Conservation (phyloP, 2,888 invertebrate genomes). For the Clostera curtula region DNA sequence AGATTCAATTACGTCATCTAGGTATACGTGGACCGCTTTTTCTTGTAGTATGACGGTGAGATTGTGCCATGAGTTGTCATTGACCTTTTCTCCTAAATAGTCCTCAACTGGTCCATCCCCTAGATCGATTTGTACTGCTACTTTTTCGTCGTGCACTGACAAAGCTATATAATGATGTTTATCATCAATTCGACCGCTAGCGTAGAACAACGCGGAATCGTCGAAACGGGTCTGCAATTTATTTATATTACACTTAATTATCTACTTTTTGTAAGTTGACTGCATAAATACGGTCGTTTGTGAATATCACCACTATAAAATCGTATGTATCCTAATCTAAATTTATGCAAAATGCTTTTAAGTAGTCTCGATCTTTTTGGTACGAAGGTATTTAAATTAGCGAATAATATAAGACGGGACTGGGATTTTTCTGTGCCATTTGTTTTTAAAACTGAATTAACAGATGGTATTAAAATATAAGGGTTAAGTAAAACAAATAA, state of each 20-base stretch:
- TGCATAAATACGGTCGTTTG: constrained; percentile 2
- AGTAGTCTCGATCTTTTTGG: constrained; percentile 10
- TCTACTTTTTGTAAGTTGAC: constrained; percentile 3
- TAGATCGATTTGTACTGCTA: constrained; percentile 91
- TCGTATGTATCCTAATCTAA: constrained; percentile 6
- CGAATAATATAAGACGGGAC: too few species aligned
- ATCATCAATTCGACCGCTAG: constrained; percentile 91
- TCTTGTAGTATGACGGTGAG: constrained; percentile 89
- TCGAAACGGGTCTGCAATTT: constrained; percentile 86
- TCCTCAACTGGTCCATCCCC: constrained; percentile 85
- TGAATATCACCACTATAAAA: constrained; percentile 8
- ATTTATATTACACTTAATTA: constrained; percentile 6
- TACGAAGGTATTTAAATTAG: too few species aligned
- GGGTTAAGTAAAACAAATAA: too few species aligned
- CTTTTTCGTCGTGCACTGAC: constrained; percentile 86
- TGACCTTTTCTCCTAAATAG: constrained; percentile 79
- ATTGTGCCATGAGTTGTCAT: constrained; percentile 91
- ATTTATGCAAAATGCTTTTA: constrained; percentile 14
- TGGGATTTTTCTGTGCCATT: too few species aligned
- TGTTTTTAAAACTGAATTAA: too few species aligned
- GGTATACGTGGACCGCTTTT: constrained; percentile 80
- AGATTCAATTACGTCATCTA: constrained; percentile 82
- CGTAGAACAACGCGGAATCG: constrained; percentile 94
- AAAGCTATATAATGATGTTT: constrained; percentile 93
- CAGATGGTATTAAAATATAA: too few species aligned